Conservation (phyloP, 2,113 vertebrate species). For the Thalassarche chlororhynchos region DNA sequence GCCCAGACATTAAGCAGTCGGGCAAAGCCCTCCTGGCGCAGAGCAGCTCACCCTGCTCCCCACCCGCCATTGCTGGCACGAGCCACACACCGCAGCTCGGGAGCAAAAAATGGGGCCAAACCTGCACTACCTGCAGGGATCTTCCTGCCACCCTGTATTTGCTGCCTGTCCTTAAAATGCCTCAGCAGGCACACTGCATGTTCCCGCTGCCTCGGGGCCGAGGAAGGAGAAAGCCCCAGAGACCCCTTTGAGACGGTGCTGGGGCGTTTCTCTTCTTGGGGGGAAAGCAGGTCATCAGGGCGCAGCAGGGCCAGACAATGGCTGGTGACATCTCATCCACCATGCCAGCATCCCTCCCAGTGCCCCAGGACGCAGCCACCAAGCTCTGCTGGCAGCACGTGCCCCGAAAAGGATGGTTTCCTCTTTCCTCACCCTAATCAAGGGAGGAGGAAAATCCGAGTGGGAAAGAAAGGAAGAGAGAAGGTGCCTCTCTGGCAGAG, state of each 20-base stretch:
- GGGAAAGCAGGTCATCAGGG: background rate
- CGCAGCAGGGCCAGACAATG: background rate
- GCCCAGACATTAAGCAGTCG: background rate
- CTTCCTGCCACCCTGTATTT: background rate
- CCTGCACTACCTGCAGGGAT: background rate
- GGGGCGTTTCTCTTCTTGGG: rapidly evolving
- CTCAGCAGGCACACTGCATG: rapidly evolving
- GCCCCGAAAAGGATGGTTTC: background rate
- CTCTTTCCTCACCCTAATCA: background rate
- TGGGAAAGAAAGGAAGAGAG: background rate
- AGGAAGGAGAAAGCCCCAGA: background rate
- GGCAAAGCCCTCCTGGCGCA: background rate
- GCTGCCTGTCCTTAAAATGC: background rate
- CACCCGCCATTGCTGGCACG: rapidly evolving
- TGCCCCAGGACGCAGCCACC: background rate
- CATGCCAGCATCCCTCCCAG: background rate
- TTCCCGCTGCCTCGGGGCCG: rapidly evolving
- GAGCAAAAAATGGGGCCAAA: background rate
- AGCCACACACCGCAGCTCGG: rapidly evolving
- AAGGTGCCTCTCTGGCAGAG: background rate
- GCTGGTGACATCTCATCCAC: background rate
- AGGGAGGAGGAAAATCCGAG: background rate
- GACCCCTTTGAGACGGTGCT: background rate
- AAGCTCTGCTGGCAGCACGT: rapidly evolving
- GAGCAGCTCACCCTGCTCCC: background rate